phyloP scores from a whole-genome alignment of 2,113 vertebrate species.

The Colinus virginianus region DNA sequence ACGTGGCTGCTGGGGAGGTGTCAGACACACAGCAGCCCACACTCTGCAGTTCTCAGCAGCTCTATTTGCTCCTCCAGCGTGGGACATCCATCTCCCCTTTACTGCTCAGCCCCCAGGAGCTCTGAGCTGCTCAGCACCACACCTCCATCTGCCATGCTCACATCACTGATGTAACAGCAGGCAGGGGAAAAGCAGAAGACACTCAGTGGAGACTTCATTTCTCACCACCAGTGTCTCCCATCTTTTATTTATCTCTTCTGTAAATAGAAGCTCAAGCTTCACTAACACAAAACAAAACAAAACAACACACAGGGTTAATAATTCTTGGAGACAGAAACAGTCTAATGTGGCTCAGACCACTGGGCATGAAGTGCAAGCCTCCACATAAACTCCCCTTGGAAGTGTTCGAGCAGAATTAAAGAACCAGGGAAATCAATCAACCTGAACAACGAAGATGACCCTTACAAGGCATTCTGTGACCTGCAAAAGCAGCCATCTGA shows the following conservation, averaged over 20 bases:
- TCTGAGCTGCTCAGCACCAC: background rate
- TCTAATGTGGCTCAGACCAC: background rate
- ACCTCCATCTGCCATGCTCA: background rate
- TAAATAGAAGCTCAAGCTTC: background rate
- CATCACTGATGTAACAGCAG: background rate
- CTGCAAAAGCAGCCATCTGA: background rate
- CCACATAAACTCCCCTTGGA: background rate
- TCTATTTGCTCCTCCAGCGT: background rate
- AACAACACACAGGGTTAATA: background rate
- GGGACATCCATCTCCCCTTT: background rate
- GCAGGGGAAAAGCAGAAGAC: background rate
- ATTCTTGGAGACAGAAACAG: background rate
- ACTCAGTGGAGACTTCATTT: background rate
- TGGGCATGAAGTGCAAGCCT: background rate
- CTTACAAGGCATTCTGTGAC: background rate
- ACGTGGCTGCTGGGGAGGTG: background rate
- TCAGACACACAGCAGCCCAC: constrained; percentile 39
- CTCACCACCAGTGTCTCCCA: background rate
- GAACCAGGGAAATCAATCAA: background rate
- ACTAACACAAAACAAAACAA: background rate
- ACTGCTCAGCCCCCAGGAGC: background rate
- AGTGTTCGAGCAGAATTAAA: background rate
- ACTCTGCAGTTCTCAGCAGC: constrained; percentile 1
- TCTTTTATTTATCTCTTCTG: background rate
- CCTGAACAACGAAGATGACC: background rate